Evolutionary conservation across 2,797 vertebrate genomes (phyloP), one percentile per base, ranked within the genome.

Genomic region (Mus minutoides): DNA sequence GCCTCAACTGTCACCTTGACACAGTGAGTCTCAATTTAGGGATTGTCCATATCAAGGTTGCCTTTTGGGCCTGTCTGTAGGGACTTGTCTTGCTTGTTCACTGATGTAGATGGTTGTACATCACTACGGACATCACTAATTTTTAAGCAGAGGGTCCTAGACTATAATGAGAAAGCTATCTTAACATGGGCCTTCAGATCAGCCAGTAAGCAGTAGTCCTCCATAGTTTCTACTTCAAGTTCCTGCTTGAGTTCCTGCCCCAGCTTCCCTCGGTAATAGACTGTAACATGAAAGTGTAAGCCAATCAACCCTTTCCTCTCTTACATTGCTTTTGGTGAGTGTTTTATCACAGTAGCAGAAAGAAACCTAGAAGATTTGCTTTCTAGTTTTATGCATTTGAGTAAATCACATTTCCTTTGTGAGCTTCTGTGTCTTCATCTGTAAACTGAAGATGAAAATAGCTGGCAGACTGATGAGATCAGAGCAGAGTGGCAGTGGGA

Each of bases 371-470:
- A 87, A 69, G 17, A 73, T 56, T 95, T 79, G 54, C 78, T 94
- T 79, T 75, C 43, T 88, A 96, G 88, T 58, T 83, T 84, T 83
- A 46, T 91, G 86, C 52, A 75, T 88, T 94, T 90, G 76, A 62
- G 54, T 85, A 94, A 69, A 85, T 93, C 73, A 88, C 14, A 69
- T 82, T 49, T 94, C 40, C 56, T 87, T 16, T 94, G 67, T 43
- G 73, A 95, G n/a, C 43, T 88, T 95, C 75, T 43, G 26, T 93
- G 94, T 90, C 64, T 94, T 92, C 71, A 93, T 95, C 76, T 97
- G 77, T 85, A 93, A 97, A 96, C 84, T 90, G 87, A 95, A 69
- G 75, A 77, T 90, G 29, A 94, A 82, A 90, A 76, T 71, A 94
- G 80, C 58, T 76, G 19, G 64, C 75, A 96, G 92, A 60, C 91